phyloP scores from a whole-genome alignment of 2,113 vertebrate genomes.

The Myrmophylax atrothorax region DNA sequence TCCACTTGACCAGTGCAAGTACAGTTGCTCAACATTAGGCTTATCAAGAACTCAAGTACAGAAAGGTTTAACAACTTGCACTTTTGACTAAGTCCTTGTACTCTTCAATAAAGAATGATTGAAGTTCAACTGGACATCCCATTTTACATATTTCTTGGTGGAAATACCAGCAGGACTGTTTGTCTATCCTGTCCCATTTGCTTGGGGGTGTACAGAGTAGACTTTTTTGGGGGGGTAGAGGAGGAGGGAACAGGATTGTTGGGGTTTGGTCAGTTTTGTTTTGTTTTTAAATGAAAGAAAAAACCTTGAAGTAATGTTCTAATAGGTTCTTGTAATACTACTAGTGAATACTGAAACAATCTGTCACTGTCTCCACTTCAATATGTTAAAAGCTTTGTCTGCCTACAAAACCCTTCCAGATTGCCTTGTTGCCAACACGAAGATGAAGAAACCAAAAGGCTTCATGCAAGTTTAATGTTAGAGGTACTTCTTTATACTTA shows the following conservation, averaged over 20 bases:
- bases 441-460: not conserved
- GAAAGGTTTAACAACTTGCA: not conserved
- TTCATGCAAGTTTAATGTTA: not conserved
- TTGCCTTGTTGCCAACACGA: not conserved
- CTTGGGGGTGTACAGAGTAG: not conserved
- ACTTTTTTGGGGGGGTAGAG: accelerated
- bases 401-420: not conserved
- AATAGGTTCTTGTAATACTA: not conserved
- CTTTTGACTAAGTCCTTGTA: not conserved
- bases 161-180: not conserved
- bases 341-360: not conserved
- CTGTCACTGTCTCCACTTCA: not conserved
- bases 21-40: not conserved
- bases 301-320: not conserved
- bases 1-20: not conserved
- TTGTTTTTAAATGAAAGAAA: not conserved
- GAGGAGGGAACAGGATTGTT: not conserved
- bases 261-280: not conserved
- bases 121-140: not conserved
- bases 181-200: not conserved
- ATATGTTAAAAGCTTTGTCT: not conserved
- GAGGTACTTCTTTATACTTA: not conserved
- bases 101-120: not conserved
- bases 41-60: not conserved
- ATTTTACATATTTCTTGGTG: not conserved